These are phyloP conservation scores for Trialeurodes vaporariorum DNA, from an alignment of 1,140 invertebrate genomes.

Conservation along the genomic window DNA sequence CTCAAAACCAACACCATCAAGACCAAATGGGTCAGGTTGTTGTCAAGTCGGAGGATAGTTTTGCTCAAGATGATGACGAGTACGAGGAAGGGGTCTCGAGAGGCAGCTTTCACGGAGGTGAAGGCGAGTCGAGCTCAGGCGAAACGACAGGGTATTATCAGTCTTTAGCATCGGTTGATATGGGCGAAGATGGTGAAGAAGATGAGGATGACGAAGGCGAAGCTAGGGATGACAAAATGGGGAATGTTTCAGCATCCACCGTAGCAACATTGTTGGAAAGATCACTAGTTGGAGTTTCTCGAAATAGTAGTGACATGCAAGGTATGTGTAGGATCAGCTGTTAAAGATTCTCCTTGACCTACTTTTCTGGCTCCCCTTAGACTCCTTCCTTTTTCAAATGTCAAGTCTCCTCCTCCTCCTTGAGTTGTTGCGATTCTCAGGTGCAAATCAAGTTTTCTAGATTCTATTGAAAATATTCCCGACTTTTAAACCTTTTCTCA, in stretches of 20 bases:
- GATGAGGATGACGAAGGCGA: conserved; percentile 15
- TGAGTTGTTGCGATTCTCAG: too few relatives aligned
- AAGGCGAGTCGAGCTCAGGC: conserved; percentile 14
- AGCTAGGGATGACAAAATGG: background rate
- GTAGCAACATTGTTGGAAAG: conserved; percentile 14
- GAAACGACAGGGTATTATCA: background rate
- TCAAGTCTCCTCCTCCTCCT: too few relatives aligned
- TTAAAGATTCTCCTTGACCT: too few relatives aligned
- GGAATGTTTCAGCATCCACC: background rate
- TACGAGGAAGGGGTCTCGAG: background rate
- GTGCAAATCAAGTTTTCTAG: too few relatives aligned
- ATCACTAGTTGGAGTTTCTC: conserved; percentile 6
- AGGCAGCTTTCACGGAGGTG: conserved; percentile 5
- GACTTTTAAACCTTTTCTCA: too few relatives aligned
- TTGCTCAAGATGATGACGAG: background rate
- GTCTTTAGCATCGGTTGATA: background rate
- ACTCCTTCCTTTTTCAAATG: too few relatives aligned
- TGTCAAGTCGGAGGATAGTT: background rate
- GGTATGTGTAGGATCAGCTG: too few relatives aligned
- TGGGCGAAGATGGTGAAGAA: conserved; percentile 11
- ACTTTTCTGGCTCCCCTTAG: too few relatives aligned
- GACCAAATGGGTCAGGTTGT: background rate
- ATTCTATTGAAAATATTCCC: too few relatives aligned
- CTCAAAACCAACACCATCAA: background rate
- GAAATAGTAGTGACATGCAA: background rate